Evolutionary conservation across 2,113 vertebrate genomes (phyloP).

Genomic region (Astur gentilis): DNA sequence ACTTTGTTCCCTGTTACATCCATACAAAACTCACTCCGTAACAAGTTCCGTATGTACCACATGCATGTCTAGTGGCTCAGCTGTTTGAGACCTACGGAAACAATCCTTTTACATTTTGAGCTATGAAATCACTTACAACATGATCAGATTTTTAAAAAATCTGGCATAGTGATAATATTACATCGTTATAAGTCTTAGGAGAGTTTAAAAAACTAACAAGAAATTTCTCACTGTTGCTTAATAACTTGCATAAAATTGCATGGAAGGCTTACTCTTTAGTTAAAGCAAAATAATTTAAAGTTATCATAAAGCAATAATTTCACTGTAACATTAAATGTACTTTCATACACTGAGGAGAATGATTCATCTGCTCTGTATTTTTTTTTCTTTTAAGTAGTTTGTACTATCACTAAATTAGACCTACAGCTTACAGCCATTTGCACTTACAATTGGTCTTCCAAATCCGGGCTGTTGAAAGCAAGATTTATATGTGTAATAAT

Average conservation of each 20-base stretch:
- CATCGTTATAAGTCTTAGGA: neutral
- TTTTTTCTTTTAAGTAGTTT: neutral
- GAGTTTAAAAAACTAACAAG: neutral
- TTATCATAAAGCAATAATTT: neutral
- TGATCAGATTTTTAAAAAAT: neutral
- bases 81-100: neutral
- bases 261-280: neutral
- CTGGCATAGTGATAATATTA: neutral
- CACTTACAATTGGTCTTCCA: neutral
- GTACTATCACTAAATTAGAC: neutral
- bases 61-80: neutral
- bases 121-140: neutral
- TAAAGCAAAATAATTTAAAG: neutral
- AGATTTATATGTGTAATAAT: neutral
- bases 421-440: neutral
- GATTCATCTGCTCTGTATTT: neutral
- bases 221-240: neutral
- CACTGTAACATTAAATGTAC: neutral
- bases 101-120: neutral
- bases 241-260: neutral
- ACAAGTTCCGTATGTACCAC: neutral
- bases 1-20: neutral
- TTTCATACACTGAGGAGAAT: neutral
- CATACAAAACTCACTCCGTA: neutral
- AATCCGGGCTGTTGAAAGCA: neutral